A percentile compares a stretch with the other conserved stretches of the same genome.
Conservation (phyloP, 1,140 invertebrate genomes). For the Eriocheir sinensis region DNA sequence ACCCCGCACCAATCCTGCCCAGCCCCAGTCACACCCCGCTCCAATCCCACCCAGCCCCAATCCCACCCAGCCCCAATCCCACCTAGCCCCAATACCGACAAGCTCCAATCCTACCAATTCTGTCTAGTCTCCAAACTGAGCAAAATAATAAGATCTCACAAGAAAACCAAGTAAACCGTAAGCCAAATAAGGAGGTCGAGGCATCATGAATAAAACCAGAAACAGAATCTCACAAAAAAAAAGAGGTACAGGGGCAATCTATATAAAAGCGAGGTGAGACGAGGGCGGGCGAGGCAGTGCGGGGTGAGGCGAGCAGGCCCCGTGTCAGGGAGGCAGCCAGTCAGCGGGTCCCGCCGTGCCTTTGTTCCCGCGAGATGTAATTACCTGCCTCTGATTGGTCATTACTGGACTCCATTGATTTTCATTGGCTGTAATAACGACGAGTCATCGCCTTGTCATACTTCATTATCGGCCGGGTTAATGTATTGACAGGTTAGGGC, state of each 20-base stretch:
- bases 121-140: no score
- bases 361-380: slow-evolving; percentile 72
- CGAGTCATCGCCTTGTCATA: slow-evolving; percentile 75
- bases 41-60: no score
- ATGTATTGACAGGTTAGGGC: slow-evolving; percentile 54
- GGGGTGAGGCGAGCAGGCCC: background rate
- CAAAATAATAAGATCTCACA: no score
- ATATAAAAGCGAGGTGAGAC: no score
- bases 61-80: no score
- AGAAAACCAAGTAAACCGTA: background rate
- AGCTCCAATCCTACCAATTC: no score
- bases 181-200: background rate
- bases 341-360: slow-evolving; percentile 43
- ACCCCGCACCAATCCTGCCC: no score
- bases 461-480: slow-evolving; percentile 57
- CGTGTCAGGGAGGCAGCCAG: slow-evolving; percentile 52
- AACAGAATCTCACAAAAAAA: no score
- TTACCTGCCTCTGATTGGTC: slow-evolving; percentile 72
- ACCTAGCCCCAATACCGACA: no score
- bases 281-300: background rate
- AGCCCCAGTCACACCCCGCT: no score
- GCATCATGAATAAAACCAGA: no score
- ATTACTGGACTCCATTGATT: slow-evolving; percentile 73
- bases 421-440: slow-evolving; percentile 72
- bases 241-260: no score